Evolutionary conservation across 2,113 vertebrate species (phyloP), one percentile per base, ranked within the genome.

Genomic region (Ophthalmolycus amberensis): DNA sequence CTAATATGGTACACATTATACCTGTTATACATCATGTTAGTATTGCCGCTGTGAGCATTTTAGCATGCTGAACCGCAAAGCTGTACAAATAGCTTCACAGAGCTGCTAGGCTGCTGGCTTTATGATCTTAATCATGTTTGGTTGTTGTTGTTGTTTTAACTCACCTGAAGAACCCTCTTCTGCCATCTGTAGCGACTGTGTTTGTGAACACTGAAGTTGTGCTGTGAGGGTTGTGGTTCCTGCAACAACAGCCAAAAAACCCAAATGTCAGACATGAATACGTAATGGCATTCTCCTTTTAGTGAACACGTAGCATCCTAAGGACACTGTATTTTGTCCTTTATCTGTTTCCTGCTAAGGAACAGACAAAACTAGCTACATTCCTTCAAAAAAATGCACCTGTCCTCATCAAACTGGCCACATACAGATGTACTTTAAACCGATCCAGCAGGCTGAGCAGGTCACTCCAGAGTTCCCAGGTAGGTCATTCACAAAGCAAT

Each of bases 191-290:
- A 96, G 40, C 90, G 94, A 65, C 85, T 85, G 38, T 94, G 91
- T 89, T 96, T 96, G 84, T 95, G 93, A 75, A 97, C 93, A 4
- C 94, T 94, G 81, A 96, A 96, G 90, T 96, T 96, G 87, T 95
- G 94, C 29, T 94, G 94, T 0, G 85, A 77, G 0, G 78, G 74
- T 9, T 81, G 71, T 15, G 89, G 75, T 48, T 94, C 93, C 90
- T 95, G 84, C 9, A 79, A 71, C 8, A 75, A 68, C 18, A 83
- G 11, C 1, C 29, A 71, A 25, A 52, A 42, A 50, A 15, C 2
- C 7, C 3, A 34, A 18, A 22, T 15, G 11, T 63, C 16, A 54
- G 12, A 54, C 4, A 29, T 38, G 15, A 46, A 29, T 4, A 58
- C 1, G 16, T 10, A 0, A 8, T 0, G 27, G 46, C 29, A 37